Evolutionary conservation across 2,113 vertebrate species (phyloP).

Genomic region (Otis tarda): DNA sequence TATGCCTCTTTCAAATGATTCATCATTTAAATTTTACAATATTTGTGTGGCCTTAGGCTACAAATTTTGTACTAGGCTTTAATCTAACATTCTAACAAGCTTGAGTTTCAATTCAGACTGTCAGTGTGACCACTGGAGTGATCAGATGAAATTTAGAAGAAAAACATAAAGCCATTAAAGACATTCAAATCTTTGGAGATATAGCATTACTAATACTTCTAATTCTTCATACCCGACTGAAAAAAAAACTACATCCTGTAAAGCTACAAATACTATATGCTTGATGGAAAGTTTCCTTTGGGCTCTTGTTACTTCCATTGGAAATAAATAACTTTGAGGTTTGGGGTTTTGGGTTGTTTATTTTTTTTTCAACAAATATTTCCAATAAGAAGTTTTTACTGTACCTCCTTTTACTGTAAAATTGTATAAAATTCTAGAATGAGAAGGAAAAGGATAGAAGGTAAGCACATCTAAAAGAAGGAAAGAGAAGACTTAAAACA

Average conservation of each 20-base stretch:
- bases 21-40: constrained; percentile 19
- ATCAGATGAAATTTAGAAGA: not conserved
- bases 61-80: constrained; percentile 1
- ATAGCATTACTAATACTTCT: not conserved
- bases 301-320: not conserved
- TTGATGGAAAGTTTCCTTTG: not conserved
- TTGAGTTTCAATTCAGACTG: not conserved
- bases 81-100: not conserved
- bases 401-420: not conserved
- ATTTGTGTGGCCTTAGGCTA: not conserved
- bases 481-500: not conserved
- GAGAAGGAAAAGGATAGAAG: not conserved
- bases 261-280: not conserved
- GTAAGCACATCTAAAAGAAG: not conserved
- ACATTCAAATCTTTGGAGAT: not conserved
- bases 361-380: not conserved
- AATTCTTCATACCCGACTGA: not conserved
- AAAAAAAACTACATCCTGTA: not conserved
- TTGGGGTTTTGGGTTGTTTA: not conserved
- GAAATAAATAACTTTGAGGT: not conserved
- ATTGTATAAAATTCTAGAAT: not conserved
- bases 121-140: not conserved
- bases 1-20: constrained; percentile 14
- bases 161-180: not conserved
- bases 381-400: not conserved